Percentiles rank a stretch among this genome's conserved stretches.
These are phyloP conservation scores for Ruditapes philippinarum DNA, from an alignment of 1,140 invertebrate species.

Conservation along the genomic window DNA sequence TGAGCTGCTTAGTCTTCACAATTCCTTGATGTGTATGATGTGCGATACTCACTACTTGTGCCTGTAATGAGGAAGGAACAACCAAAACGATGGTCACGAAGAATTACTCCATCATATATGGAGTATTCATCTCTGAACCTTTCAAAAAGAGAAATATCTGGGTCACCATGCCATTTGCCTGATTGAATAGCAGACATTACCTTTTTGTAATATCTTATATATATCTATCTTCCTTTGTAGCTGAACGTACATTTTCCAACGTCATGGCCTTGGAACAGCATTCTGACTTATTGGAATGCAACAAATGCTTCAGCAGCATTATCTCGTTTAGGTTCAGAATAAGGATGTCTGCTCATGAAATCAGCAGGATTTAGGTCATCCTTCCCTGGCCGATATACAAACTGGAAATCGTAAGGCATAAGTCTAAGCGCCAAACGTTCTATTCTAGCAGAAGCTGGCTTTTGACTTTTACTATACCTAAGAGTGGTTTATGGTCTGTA, in stretches of 20 bases:
- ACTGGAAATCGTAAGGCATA: constrained; percentile 60
- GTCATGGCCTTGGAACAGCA: constrained; percentile 52
- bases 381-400: constrained; percentile 65
- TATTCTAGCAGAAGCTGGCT: constrained; percentile 71
- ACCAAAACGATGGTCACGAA: constrained; percentile 65
- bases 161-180: constrained; percentile 42
- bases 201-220: constrained; percentile 42
- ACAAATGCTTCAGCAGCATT: constrained; percentile 69
- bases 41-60: no score
- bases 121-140: constrained; percentile 56
- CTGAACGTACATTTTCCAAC: constrained; percentile 41
- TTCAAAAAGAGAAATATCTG: constrained; percentile 11
- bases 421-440: constrained; percentile 73
- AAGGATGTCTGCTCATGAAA: no score
- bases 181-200: constrained; percentile 58
- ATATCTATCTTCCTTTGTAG: constrained; percentile 27
- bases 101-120: constrained; percentile 50
- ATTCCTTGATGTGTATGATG: no score
- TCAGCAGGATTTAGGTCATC: no score
- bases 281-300: constrained; percentile 47
- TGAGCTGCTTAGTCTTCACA: no score
- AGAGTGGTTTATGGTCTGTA: constrained; percentile 85
- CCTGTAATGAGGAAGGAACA: no score
- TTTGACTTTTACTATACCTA: constrained; percentile 65
- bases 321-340: no score